Base-by-base conservation (phyloP, 2,113 vertebrate species). In the Pterocles burchelli region DNA sequence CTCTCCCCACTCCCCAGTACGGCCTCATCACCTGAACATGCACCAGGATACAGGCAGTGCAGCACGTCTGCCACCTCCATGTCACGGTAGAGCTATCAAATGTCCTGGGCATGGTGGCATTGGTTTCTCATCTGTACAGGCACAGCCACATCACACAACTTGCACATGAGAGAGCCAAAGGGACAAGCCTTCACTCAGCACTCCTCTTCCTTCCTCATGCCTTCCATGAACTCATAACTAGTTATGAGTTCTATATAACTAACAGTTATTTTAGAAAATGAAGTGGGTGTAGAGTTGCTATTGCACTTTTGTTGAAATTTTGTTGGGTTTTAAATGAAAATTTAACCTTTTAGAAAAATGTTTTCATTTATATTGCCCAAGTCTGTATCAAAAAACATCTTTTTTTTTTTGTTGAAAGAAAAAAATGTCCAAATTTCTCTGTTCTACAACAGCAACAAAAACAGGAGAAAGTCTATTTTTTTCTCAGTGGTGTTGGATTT, bases 111-210 rank as follows among this genome's bases (percentile, higher is more conserved):
- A n/a, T 17, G 13, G 20, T 26, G 17, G 31, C 33, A 72, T 20
- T 41, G 3, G 4, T 46, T 58, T 84, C 63, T 46, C 16, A 76
- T 28, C 10, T 49, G 5, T 10, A 36, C 0, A 6, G 63, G 3
- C 4, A 3, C 15, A 57, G 36, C 15, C 46, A 41, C 31, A 31
- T n/a, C 18, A 31, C 36, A 45, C 14, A 36, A 19, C 22, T 29
- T 67, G 33, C 13, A 29, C n/a, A 9, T 1, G 4, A 59, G 8
- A 68, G 10, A 68, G 6, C 7, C 52, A 82, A 82, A 82, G 36
- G 0, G 0, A n/a, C 6, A 58, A 77, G 7, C 11, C 9, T 87
- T 52, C 51, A 72, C 16, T 7, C 45, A 87, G 12, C 13, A 9
- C 25, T 38, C 46, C 36, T 58, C 38, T 51, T 72, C 29, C 29